Conservation (phyloP, 2,113 vertebrate species). For the Arothron firmamentum region DNA sequence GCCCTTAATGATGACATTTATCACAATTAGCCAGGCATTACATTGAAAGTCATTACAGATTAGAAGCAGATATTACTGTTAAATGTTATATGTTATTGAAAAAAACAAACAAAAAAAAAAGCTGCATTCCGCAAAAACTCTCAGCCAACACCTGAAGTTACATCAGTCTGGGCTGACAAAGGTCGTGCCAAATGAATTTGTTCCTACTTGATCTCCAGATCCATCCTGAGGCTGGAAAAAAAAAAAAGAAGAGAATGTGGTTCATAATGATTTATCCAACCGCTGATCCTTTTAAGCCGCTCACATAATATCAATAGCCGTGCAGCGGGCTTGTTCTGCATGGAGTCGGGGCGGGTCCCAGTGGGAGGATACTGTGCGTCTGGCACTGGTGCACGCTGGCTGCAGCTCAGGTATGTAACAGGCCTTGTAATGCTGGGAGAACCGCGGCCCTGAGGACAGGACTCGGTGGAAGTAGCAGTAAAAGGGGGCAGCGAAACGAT, state of each 20-base stretch:
- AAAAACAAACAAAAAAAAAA: not conserved
- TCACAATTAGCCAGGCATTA: conserved; percentile 6
- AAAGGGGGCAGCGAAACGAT: conserved; percentile 19
- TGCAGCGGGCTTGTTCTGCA: conserved; percentile 8
- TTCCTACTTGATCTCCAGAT: conserved; percentile 8
- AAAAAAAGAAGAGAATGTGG: conserved; percentile 3
- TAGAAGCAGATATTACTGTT: not conserved
- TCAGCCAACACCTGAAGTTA: not conserved
- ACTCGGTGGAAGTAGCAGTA: conserved; percentile 34
- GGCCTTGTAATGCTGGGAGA: conserved; percentile 45
- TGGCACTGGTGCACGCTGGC: conserved; percentile 38
- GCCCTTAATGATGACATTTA: conserved; percentile 1
- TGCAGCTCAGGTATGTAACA: conserved; percentile 39
- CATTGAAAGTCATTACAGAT: conserved; percentile 1
- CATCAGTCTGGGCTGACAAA: not conserved
- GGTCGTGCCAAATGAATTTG: not conserved
- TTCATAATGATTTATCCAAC: conserved; percentile 30
- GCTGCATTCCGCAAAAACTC: not conserved
- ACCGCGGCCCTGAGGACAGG: conserved; percentile 30
- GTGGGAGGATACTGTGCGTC: conserved; percentile 28
- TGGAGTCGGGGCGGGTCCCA: conserved; percentile 21
- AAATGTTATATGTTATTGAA: not conserved
- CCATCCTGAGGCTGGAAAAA: not conserved
- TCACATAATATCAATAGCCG: conserved; percentile 9
- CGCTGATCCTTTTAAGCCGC: conserved; percentile 11